Conservation (phyloP, 2,113 vertebrate genomes). For the Condylura cristata region DNA sequence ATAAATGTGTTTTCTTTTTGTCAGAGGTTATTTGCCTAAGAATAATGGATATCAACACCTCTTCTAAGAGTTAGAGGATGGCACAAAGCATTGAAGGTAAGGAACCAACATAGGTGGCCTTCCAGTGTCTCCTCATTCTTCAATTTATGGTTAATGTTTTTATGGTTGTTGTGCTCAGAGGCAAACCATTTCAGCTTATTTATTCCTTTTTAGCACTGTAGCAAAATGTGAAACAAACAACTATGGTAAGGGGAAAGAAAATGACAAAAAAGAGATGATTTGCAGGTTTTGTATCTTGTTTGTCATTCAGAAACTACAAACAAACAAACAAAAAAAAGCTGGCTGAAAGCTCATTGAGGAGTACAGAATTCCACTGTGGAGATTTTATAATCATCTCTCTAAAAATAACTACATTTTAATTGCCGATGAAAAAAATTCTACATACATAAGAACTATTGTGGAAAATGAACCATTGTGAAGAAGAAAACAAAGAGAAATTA, state of each 20-base stretch:
- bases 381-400: constrained; percentile 50
- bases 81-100: neutral
- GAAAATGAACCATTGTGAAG: constrained; percentile 57
- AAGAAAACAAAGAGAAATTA: constrained; percentile 78
- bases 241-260: neutral
- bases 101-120: no score
- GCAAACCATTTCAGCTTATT: neutral
- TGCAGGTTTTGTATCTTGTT: neutral
- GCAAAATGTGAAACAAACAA: neutral
- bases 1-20: neutral
- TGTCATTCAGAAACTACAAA: constrained; percentile 8
- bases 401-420: constrained; percentile 66
- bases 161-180: neutral
- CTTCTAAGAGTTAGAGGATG: neutral
- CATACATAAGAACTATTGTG: constrained; percentile 1
- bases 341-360: neutral
- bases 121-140: neutral
- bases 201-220: neutral
- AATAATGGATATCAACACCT: neutral
- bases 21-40: neutral
- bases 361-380: neutral
- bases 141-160: neutral
- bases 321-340: constrained; percentile 12
- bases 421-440: constrained; percentile 48
- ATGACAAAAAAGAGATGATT: neutral